phyloP scores from a whole-genome alignment of 2,113 vertebrate species.

The Salvelinus sp. region DNA sequence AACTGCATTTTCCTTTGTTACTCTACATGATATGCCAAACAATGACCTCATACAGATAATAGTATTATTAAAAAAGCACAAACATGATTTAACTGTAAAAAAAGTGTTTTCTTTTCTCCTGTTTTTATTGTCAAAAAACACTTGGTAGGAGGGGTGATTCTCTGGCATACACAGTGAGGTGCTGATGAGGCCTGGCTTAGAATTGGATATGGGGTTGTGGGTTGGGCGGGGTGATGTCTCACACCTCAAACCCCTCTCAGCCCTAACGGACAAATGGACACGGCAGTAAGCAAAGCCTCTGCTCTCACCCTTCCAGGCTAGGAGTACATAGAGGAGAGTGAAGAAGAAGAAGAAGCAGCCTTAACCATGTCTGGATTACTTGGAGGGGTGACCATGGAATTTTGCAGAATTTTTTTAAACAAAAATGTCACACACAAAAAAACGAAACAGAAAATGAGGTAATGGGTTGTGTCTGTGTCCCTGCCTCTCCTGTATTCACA shows the following conservation, averaged over 20 bases:
- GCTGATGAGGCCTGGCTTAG: slow-evolving; percentile 80
- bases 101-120: slow-evolving; percentile 39
- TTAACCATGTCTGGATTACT: too few species aligned
- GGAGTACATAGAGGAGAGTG: slow-evolving; percentile 44
- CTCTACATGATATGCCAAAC: slow-evolving; percentile 93
- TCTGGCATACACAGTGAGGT: slow-evolving; percentile 49
- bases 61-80: slow-evolving; percentile 88
- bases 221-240: too few species aligned
- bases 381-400: too few species aligned
- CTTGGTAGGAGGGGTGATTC: slow-evolving; percentile 51
- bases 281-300: too few species aligned
- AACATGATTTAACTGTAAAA: slow-evolving; percentile 80
- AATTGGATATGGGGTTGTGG: too few species aligned
- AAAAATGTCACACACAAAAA: not conserved
- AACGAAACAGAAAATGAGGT: slow-evolving; percentile 40
- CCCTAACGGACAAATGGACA: too few species aligned
- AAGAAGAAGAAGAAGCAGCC: slow-evolving; percentile 10
- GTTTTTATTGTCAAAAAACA: slow-evolving; percentile 51
- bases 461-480: slow-evolving; percentile 69
- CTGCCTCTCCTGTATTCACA: slow-evolving; percentile 79
- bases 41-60: slow-evolving; percentile 91
- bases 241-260: too few species aligned
- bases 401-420: too few species aligned
- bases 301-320: too few species aligned
- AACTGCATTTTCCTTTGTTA: slow-evolving; percentile 75